phyloP scores from a whole-genome alignment of 2,797 vertebrate genomes.

The Pseudomugil tenellus region DNA sequence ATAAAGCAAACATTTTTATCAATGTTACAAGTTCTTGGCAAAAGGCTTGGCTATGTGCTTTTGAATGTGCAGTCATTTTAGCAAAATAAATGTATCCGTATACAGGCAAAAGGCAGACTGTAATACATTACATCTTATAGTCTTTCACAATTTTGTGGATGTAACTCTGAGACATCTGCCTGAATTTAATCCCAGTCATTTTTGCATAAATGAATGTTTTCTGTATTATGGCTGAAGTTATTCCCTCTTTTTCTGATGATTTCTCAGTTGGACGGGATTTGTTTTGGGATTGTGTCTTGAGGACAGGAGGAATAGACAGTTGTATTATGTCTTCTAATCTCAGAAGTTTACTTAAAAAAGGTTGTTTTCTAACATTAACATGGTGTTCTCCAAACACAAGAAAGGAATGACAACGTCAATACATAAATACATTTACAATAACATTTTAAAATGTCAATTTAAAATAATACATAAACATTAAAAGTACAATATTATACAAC shows the following conservation, averaged over 20 bases:
- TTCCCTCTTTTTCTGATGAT: constrained; percentile 33
- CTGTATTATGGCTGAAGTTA: constrained; percentile 49
- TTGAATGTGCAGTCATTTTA: constrained; percentile 69
- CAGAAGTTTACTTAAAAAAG: constrained; percentile 59
- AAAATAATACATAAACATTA: constrained; percentile 73
- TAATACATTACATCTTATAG: constrained; percentile 39
- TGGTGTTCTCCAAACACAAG: constrained; percentile 58
- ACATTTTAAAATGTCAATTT: constrained; percentile 74
- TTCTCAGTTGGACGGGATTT: constrained; percentile 51
- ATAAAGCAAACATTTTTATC: constrained; percentile 58
- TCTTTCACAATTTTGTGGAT: constrained; percentile 17
- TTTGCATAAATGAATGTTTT: constrained; percentile 43
- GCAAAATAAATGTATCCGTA: constrained; percentile 60
- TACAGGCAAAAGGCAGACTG: constrained; percentile 58
- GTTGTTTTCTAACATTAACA: constrained; percentile 61
- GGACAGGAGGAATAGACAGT: constrained; percentile 18
- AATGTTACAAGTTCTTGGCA: constrained; percentile 71
- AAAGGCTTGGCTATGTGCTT: constrained; percentile 78
- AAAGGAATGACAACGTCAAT: constrained; percentile 68
- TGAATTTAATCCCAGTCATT: constrained; percentile 26
- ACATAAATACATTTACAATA: constrained; percentile 86
- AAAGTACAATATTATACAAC: constrained; percentile 80
- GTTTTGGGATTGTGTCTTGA: constrained; percentile 48
- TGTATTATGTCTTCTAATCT: constrained; percentile 55
- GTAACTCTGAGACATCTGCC: constrained; percentile 24